These are phyloP conservation scores for Pipa parva DNA, from an alignment of 2,113 vertebrate species.

Conservation along the genomic window DNA sequence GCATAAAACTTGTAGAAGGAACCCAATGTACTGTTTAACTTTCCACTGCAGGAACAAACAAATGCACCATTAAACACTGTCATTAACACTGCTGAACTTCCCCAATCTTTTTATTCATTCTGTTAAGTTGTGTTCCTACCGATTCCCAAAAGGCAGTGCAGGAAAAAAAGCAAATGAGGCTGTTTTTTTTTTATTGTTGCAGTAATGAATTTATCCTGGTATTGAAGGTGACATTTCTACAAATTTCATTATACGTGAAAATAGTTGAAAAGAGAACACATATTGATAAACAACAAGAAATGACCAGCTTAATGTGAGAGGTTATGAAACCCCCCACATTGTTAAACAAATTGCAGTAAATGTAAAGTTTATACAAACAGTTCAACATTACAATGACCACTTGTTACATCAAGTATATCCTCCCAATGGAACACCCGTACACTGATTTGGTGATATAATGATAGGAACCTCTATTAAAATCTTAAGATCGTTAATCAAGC, in stretches of 20 bases:
- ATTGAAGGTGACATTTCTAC: not conserved
- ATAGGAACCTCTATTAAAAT: too few relatives aligned
- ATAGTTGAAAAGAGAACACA: not conserved
- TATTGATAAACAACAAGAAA: too few relatives aligned
- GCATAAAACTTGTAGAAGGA: not conserved
- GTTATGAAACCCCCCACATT: too few relatives aligned
- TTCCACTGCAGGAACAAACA: not conserved
- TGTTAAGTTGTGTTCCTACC: not conserved
- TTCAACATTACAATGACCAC: too few relatives aligned
- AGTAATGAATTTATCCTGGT: not conserved
- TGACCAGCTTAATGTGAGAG: too few relatives aligned
- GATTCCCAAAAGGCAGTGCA: not conserved
- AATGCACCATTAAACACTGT: slow-evolving; percentile 6
- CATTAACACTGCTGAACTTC: not conserved
- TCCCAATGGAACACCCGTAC: too few relatives aligned
- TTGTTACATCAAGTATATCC: too few relatives aligned
- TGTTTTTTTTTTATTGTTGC: not conserved
- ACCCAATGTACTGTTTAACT: not conserved
- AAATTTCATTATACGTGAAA: not conserved
- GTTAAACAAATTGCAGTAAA: too few relatives aligned
- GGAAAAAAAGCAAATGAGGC: not conserved
- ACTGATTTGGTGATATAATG: too few relatives aligned
- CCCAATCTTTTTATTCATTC: not conserved
- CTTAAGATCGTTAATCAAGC: too few relatives aligned
- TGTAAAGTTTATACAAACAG: too few relatives aligned